Evolutionary conservation across 1,140 invertebrate genomes (phyloP), one percentile per base, ranked within the genome.

Genomic region (Listronotus bonariensis): DNA sequence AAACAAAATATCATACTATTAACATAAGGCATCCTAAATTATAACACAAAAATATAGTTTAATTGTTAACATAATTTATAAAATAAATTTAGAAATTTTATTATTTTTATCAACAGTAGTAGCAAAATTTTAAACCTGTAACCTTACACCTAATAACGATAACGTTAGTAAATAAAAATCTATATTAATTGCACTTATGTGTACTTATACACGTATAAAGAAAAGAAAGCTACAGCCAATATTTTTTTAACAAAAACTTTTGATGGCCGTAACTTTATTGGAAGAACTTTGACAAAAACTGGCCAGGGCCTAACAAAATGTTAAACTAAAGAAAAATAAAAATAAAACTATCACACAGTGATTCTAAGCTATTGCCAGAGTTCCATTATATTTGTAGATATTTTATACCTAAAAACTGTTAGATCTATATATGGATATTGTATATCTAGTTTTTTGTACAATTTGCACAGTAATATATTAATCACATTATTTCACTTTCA

Each of bases 201-300:
- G 45, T 48, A 48, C 18, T 20, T 17, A 6, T 48, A 48, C 15
- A 17, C 6, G 9, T 48, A 18, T 20, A 12, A 48, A 48, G 18
- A 18, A 43, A 48, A 20, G 12, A 48, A 48, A 12, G 12, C 26
- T 20, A 20, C 20, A 3, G 7, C 18, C 45, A 48, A 18, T 20
- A 20, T 20, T 51, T 26, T 17, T 48, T 48, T 14, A 14, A 55
- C 6, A 55, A 55, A 40, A 55, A 41, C 14, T n/a, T 12, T 12
- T 4, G 9, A 9, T 42, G 18, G 36, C n/a, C 12, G 38, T 20
- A 11, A 40, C 31, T 38, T 18, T 53, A 42, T 61, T 61, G 59
- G 59, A 61, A 61, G 59, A 61, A 61, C 59, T 61, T 41, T 61
- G 59, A 61, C 26, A 61, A 36, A 61, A 61, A 61, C 59, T 61